Evolutionary conservation across 2,797 vertebrate species (phyloP), one percentile per base, ranked within the genome.

Genomic region (Lycodopsis pacificus): DNA sequence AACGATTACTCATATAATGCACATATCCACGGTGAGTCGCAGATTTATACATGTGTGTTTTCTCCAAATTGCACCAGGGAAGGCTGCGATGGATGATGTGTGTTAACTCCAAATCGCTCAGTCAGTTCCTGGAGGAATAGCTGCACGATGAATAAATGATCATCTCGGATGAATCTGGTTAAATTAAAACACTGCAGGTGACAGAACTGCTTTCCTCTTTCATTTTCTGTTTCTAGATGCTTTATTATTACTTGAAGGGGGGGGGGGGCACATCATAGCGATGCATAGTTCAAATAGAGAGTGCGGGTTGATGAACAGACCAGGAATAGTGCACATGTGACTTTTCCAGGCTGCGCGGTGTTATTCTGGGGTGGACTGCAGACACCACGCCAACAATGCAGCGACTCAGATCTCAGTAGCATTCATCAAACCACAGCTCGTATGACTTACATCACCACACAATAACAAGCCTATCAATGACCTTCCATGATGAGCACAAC

Each of bases 221-320:
- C 5, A 2, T 64, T 44, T n/a, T 54, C 4, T 59, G 51, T 62
- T 22, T 56, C 51, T 42, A 42, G 9, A 42, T 30, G 20, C 25
- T 22, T 15, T 38, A 9, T 42, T 34, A 20, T 70, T 36, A 65
- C 44, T n/a, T 19, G 11, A 67, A 71, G 34, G 34, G 12, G 12
- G 1, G 38, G 38, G 58, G 42, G 51, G 7, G 5, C 51, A 59
- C 69, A 38, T 44, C 42, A 17, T 0, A 19, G 56, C 49, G 71
- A 73, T 80, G 83, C 75, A 77, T 76, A 58, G 81, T 54, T 81
- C 53, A 64, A 59, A 73, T 20, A 11, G 59, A 73, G 62, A 61
- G 25, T 58, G 56, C 40, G 61, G 76, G 81, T 40, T 49, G 73
- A 66, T 42, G 68, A 32, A 1, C 51, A 49, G 49, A 53, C 56